phyloP scores from a whole-genome alignment of 1,140 invertebrate genomes.

The Lepidurus apus region DNA sequence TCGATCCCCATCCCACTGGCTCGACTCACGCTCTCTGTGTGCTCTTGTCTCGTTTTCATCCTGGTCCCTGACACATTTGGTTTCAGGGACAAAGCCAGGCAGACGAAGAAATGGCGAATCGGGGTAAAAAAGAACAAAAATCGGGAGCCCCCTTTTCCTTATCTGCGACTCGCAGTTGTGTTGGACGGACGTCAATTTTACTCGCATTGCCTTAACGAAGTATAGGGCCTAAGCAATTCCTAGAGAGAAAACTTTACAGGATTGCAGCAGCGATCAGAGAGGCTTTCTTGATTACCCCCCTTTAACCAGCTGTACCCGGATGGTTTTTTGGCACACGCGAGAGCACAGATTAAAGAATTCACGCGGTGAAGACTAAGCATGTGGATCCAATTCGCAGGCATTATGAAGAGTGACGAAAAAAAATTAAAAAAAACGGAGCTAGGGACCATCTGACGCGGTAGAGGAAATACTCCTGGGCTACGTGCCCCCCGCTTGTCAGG shows the following conservation, averaged over 20 bases:
- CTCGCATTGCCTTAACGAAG: slow-evolving; percentile 10
- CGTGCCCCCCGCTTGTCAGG: too few relatives aligned
- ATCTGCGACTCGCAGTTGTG: slow-evolving; percentile 17
- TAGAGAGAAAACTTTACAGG: not conserved
- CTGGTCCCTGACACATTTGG: too few relatives aligned
- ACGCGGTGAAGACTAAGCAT: not conserved
- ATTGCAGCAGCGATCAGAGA: not conserved
- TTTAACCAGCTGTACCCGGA: not conserved
- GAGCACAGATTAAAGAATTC: not conserved
- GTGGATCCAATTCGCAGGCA: slow-evolving; percentile 4
- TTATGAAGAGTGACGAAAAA: not conserved
- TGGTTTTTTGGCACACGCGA: not conserved
- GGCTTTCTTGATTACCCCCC: not conserved
- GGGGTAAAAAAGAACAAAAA: not conserved
- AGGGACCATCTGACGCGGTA: not conserved
- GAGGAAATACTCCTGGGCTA: too few relatives aligned
- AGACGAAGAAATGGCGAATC: too few relatives aligned
- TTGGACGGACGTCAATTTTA: not conserved
- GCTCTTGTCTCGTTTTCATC: too few relatives aligned
- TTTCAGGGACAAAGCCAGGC: too few relatives aligned
- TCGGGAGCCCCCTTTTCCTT: not conserved
- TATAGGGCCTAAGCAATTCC: not conserved
- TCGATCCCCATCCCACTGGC: too few relatives aligned
- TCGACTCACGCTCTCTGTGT: too few relatives aligned
- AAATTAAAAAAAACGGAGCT: not conserved